phyloP scores from a whole-genome alignment of 2,113 vertebrate species.

The Rafetus swinhoei region DNA sequence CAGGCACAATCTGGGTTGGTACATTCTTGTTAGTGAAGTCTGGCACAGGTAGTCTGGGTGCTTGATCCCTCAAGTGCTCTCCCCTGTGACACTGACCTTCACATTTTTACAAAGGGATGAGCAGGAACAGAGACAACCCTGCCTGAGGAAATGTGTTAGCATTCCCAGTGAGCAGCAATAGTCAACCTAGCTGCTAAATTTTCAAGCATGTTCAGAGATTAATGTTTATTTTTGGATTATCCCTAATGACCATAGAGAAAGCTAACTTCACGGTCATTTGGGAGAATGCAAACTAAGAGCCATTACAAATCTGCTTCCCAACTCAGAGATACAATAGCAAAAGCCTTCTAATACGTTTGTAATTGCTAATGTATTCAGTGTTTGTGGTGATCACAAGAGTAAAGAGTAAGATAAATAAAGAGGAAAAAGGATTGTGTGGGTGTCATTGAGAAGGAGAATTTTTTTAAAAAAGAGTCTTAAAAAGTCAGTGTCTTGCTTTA shows the following conservation, averaged over 20 bases:
- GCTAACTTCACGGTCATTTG: not conserved
- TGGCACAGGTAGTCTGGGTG: not conserved
- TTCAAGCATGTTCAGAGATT: not conserved
- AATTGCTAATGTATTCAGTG: not conserved
- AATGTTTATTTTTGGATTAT: not conserved
- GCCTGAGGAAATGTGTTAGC: not conserved
- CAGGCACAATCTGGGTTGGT: not conserved
- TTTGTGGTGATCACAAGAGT: not conserved
- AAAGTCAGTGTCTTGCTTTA: constrained; percentile 40
- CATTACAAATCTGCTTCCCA: not conserved
- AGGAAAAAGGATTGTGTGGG: not conserved
- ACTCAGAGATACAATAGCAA: not conserved
- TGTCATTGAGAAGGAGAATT: not conserved
- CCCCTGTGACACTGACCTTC: not conserved
- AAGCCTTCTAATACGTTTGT: not conserved
- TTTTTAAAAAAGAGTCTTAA: not conserved
- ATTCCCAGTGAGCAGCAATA: not conserved
- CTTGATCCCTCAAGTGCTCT: not conserved
- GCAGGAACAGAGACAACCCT: not conserved
- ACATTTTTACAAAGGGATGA: not conserved
- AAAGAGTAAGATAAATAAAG: not conserved
- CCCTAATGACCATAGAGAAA: not conserved
- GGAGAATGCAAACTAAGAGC: not conserved
- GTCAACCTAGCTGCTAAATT: not conserved
- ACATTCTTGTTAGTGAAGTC: not conserved